Base-by-base conservation (phyloP, 2,888 invertebrate genomes). In the Podabrus alpinus region DNA sequence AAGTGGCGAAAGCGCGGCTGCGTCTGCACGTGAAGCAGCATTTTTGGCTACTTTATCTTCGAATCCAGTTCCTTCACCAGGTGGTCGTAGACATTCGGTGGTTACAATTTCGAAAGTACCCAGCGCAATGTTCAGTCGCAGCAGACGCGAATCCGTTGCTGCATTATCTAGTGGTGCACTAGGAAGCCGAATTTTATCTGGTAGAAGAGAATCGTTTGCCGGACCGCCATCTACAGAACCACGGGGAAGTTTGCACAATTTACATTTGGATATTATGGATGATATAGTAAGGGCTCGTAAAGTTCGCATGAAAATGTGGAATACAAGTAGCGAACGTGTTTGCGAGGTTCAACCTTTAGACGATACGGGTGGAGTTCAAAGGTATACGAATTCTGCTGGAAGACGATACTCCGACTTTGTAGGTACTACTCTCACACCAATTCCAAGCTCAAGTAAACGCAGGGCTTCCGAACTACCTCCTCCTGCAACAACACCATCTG, bases 241-340 rank as follows among this genome's bases (percentile, higher is more conserved):
- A 61, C 87, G 90, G 66, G 94, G 95, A 71, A 95, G 95, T 86
- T 92, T 93, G 61, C 95, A 95, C 86, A 95, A 95, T 84, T 89
- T 95, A 9, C 94, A 95, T 85, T 88, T 95, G 81, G 95, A 95
- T 84, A 95, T 95, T 80, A 95, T 95, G 95, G 95, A 95, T 82
- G 95, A 95, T 84, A 95, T 95, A 77, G 93, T 95, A 13, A 92
- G 93, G 83, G 94, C 94, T 13, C 90, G 94, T 68, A 95, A 95
- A 89, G 92, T 94, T 0, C 92, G 94, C 76, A 92, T 95, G 91
- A 95, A 94, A 83, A 90, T 95, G 83, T 95, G 94, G 94, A 94
- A 93, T 78, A 94, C 95, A 1, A 93, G 94, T 75, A 94, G 90
- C 82, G 93, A 94, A 78, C 85, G 85, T 70, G 93, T 95, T 11